Percentiles rank a stretch among this genome's conserved stretches.
These are phyloP conservation scores for Spisula solida DNA, from an alignment of 2,888 invertebrate species.

Conservation along the genomic window DNA sequence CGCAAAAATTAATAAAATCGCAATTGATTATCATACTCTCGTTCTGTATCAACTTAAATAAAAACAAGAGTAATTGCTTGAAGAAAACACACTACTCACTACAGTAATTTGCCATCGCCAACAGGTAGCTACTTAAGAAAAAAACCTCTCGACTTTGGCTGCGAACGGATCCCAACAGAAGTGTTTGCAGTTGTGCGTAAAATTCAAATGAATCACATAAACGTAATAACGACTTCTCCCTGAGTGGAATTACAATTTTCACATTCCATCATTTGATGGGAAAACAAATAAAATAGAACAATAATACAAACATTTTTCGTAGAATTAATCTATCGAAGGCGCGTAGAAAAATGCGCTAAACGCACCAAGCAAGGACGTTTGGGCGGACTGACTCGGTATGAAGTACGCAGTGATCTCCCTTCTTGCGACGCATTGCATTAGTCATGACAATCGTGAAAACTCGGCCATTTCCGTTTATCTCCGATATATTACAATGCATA, in stretches of 20 bases:
- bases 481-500: no score
- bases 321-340: neutral
- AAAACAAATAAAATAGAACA: neutral
- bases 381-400: neutral
- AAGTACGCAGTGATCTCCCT: no score
- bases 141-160: neutral
- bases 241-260: neutral
- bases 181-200: constrained; percentile 47
- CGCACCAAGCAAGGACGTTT: neutral
- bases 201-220: constrained; percentile 34
- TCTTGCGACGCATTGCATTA: no score
- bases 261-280: constrained; percentile 12
- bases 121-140: neutral
- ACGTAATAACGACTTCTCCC: neutral
- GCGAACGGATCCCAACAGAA: constrained; percentile 14
- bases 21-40: no score
- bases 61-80: no score
- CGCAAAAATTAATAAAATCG: no score
- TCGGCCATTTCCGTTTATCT: no score
- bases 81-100: no score
- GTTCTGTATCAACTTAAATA: no score
- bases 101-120: neutral
- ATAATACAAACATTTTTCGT: neutral
- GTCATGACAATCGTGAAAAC: no score
- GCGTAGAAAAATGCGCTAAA: neutral